These are phyloP conservation scores for Dipus sagitta DNA, from an alignment of 2,797 vertebrate species.

Conservation along the genomic window DNA sequence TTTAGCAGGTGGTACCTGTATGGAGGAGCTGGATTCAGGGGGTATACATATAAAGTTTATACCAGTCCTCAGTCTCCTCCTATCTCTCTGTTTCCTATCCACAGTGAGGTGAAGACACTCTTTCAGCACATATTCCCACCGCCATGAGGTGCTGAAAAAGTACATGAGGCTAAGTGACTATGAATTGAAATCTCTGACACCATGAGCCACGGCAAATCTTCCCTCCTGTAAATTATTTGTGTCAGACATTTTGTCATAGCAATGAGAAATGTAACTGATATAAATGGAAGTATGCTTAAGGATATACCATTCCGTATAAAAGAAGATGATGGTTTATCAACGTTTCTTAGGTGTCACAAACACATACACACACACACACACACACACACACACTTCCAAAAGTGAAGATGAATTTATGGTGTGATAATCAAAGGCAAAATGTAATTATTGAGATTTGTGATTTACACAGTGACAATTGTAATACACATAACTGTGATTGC, in stretches of 20 bases:
- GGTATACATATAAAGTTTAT: neutral
- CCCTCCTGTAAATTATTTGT: neutral
- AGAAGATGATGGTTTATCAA: slow-evolving; percentile 6
- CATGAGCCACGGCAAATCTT: neutral
- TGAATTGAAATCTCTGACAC: neutral
- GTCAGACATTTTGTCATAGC: neutral
- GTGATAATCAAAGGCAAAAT: neutral
- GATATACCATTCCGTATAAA: neutral
- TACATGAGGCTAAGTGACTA: neutral
- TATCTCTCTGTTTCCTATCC: neutral
- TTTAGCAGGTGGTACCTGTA: neutral
- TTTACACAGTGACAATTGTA: neutral
- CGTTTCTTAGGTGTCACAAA: neutral
- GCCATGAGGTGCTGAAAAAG: neutral
- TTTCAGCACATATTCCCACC: neutral
- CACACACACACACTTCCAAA: neutral
- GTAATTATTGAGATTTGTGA: neutral
- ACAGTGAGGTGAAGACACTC: neutral
- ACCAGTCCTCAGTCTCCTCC: neutral
- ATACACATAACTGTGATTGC: neutral
- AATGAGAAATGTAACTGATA: neutral
- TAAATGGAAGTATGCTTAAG: neutral
- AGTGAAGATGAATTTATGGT: slow-evolving; percentile 22
- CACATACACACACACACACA: neutral
- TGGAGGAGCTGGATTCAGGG: neutral